Evolutionary conservation across 1,140 invertebrate genomes (phyloP).

Genomic region (Drosophila cardini): DNA sequence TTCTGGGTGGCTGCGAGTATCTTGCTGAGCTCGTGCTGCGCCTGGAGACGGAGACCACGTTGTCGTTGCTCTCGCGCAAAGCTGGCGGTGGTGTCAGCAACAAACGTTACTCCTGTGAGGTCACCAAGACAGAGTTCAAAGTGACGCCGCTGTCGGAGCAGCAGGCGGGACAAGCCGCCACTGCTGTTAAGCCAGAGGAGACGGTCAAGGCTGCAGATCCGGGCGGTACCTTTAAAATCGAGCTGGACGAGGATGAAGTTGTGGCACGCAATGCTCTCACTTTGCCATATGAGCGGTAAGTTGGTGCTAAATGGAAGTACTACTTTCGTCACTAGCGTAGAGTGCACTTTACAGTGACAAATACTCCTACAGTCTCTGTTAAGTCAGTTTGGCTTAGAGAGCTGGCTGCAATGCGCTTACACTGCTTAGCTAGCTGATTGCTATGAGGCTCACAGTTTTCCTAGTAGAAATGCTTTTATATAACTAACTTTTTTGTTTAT

Average conservation of each 20-base stretch:
- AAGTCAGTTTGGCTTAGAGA: too few species aligned
- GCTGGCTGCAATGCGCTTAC: too few species aligned
- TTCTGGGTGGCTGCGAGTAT: slow-evolving; percentile 75
- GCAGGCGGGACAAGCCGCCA: slow-evolving; percentile 6
- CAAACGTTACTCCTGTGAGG: slow-evolving; percentile 65
- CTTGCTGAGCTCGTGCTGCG: slow-evolving; percentile 71
- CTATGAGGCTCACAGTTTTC: too few species aligned
- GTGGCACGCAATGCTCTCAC: slow-evolving; percentile 80
- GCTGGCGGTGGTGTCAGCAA: slow-evolving; percentile 63
- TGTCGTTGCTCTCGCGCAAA: slow-evolving; percentile 68
- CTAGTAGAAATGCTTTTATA: background rate
- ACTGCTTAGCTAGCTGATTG: too few species aligned
- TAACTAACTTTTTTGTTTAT: background rate
- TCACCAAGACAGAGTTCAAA: slow-evolving; percentile 65
- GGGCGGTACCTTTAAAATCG: slow-evolving; percentile 80
- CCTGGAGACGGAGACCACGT: slow-evolving; percentile 49
- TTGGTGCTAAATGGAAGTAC: too few species aligned
- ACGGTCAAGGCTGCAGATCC: slow-evolving; percentile 28
- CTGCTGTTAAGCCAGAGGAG: slow-evolving; percentile 7
- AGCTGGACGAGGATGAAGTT: slow-evolving; percentile 79
- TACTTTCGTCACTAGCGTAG: too few species aligned
- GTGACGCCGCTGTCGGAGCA: slow-evolving; percentile 42
- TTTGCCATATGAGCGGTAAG: slow-evolving; percentile 82
- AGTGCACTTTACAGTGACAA: too few species aligned
- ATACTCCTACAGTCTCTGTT: too few species aligned